Evolutionary conservation across 2,888 invertebrate genomes (phyloP), one percentile per base, ranked within the genome.

Genomic region (Sinotaia quadrata): DNA sequence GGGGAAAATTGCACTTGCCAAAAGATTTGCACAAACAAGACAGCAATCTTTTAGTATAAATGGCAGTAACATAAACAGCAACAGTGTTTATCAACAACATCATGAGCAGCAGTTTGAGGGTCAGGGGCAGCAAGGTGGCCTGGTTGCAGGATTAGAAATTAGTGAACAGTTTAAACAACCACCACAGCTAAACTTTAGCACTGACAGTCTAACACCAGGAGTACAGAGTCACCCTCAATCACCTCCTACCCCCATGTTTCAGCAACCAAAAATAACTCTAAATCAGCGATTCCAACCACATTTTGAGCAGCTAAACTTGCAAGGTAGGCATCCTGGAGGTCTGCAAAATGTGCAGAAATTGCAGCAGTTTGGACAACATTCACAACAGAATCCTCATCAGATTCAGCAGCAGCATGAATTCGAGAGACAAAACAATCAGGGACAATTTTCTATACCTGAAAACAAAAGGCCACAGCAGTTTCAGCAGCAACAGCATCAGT

Each of bases 191-290:
- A 61, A 12, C 18, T n/a, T 24, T 56, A 56, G 21, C 29, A 37
- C 31, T 37, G 36, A 36, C 2, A 7, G 31, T 44, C 24, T 49
- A 61, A 21, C 61, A 61, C 12, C 63, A 63, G 33, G 54, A 63
- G 27, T 41, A 63, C 15, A n/a, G n/a, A n/a, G n/a, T n/a, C n/a
- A n/a, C n/a, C n/a, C n/a, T n/a, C n/a, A n/a, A n/a, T n/a, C n/a
- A n/a, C n/a, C n/a, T n/a, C n/a, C n/a, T n/a, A n/a, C n/a, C n/a
- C n/a, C n/a, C n/a, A n/a, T n/a, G n/a, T n/a, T n/a, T n/a, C n/a
- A n/a, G n/a, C n/a, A n/a, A n/a, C n/a, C n/a, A n/a, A n/a, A n/a
- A n/a, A n/a, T n/a, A n/a, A n/a, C n/a, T n/a, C n/a, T n/a, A n/a
- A n/a, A n/a, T n/a, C n/a, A n/a, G n/a, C n/a, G n/a, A n/a, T n/a